phyloP scores from a whole-genome alignment of 2,797 vertebrate genomes.

The Pteropus rufus region DNA sequence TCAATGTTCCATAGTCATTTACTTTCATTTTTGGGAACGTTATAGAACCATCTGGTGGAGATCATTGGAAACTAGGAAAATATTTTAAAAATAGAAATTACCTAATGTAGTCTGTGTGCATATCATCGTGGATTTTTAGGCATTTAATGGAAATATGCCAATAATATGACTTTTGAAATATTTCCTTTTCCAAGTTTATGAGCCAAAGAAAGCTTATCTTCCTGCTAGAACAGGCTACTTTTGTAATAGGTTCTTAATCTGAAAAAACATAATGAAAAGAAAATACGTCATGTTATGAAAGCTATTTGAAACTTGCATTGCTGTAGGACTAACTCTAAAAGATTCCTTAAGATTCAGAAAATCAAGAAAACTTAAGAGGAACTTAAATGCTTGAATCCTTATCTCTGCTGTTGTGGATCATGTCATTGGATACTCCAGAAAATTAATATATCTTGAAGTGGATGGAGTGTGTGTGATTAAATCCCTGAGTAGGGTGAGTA shows the following conservation, averaged over 20 bases:
- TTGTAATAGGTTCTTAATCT: constrained; percentile 5
- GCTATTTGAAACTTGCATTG: constrained; percentile 6
- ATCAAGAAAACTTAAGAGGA: constrained; percentile 52
- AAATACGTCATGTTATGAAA: background rate
- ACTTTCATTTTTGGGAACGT: background rate
- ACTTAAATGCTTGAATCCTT: constrained; percentile 50
- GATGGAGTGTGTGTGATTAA: constrained; percentile 62
- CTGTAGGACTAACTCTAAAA: background rate
- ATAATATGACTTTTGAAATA: constrained; percentile 22
- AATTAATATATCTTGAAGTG: constrained; percentile 71
- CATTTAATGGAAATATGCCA: constrained; percentile 30
- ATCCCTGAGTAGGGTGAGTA: constrained; percentile 52
- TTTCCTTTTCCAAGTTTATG: constrained; percentile 13
- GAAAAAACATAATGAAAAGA: constrained; percentile 8
- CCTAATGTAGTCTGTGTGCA: background rate
- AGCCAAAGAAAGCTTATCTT: constrained; percentile 40
- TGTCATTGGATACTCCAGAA: constrained; percentile 53
- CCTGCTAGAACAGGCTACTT: background rate
- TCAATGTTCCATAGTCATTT: background rate
- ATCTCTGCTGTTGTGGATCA: constrained; percentile 39
- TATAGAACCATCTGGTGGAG: background rate
- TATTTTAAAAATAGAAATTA: constrained; percentile 43
- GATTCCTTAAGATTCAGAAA: constrained; percentile 47
- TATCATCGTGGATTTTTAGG: background rate
- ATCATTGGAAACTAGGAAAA: background rate